Base-by-base conservation (phyloP, 2,888 invertebrate genomes). In the Apotomis turbidana region DNA sequence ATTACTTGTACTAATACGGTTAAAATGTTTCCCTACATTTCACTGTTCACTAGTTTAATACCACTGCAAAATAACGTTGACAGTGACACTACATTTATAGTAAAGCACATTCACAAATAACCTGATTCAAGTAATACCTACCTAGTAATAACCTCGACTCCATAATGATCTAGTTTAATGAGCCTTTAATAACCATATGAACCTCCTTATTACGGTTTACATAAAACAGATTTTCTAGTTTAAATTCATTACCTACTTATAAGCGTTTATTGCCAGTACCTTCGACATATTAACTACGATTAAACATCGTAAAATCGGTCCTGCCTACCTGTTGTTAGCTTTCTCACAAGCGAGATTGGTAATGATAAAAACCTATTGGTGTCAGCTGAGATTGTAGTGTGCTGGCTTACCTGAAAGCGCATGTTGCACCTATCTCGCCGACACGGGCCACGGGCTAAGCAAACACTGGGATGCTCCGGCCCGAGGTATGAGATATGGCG, bases 311-410 rank as follows among this genome's bases (percentile, higher is more conserved):
- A 68, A 68, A 68, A 68, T 68, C 67, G 36, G 62, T 57, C 51
- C 70, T 27, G 64, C 59, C 58, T 59, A 68, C 51, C 82, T 81
- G 80, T 84, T 84, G 85, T 87, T 87, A 87, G 88, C 92, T 93
- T 92, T 93, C 93, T 87, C 91, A 89, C 87, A 87, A 84, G 87
- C 84, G 79, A 91, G 92, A 92, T 92, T 86, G 84, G 87, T 80
- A 81, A 86, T 87, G 93, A 92, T 92, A 93, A 92, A 91, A 91
- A 90, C 85, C 85, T 91, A 91, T 93, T 91, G 92, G 92, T 93
- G 92, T 88, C 92, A 90, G 90, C 85, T 83, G 82, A 88, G 90
- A 90, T 89, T 87, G 88, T 88, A 81, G 41, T 41, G 5, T 84
- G 81, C 83, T 66, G 87, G 83, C 82, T 87, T 85, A 89, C 87